Evolutionary conservation across 92 coral and sea anemone species (phyloP).

Genomic region (Siderastrea siderea): DNA sequence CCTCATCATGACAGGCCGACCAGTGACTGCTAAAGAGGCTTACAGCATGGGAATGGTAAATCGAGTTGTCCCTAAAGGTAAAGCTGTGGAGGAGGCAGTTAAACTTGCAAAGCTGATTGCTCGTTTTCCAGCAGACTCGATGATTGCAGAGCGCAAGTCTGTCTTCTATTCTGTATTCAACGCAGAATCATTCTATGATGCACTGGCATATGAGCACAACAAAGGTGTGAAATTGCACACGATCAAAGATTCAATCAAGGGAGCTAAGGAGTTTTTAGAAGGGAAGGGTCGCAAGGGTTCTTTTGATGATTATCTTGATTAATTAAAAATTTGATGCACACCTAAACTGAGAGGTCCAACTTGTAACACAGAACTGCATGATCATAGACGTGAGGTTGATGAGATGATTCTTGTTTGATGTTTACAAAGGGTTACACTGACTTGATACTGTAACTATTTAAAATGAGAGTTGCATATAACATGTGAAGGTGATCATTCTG

Average conservation of each 20-base stretch:
- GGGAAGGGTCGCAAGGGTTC: conserved; percentile 94
- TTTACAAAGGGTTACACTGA: too few species aligned
- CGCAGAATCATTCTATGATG: conserved; percentile 88
- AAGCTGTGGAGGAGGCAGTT: conserved; percentile 78
- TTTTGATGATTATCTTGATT: conserved; percentile 76
- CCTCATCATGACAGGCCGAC: conserved; percentile 90
- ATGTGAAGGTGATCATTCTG: too few species aligned
- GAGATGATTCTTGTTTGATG: too few species aligned
- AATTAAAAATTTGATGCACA: not conserved
- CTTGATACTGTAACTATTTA: not conserved
- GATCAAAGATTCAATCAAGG: conserved; percentile 77
- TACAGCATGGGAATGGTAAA: conserved; percentile 82
- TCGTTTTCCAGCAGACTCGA: conserved; percentile 77
- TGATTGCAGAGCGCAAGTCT: conserved; percentile 86
- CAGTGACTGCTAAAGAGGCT: conserved; percentile 90
- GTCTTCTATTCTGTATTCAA: conserved; percentile 83
- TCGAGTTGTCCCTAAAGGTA: conserved; percentile 87
- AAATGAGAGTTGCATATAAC: not conserved
- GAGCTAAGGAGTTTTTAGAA: conserved; percentile 79
- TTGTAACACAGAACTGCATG: not conserved
- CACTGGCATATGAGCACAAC: conserved; percentile 81
- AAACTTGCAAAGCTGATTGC: conserved; percentile 77
- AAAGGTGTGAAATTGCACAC: conserved; percentile 75
- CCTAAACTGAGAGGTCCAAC: not conserved
- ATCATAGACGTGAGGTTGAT: not conserved